Base-by-base conservation (phyloP, 2,888 invertebrate species). In the Apotomis betuletana region DNA sequence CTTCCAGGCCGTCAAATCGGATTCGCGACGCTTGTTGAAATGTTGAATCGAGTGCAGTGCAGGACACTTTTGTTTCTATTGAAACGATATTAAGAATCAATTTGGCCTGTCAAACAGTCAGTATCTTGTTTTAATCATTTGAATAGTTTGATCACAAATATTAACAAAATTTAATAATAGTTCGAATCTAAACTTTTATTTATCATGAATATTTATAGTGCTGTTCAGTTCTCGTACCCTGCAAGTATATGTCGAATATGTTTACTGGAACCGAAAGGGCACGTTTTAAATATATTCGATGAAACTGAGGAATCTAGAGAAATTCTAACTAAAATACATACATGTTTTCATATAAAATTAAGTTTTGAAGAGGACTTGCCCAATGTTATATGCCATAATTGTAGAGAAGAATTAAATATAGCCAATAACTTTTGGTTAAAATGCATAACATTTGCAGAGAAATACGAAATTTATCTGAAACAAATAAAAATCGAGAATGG, bases 271-370 rank as follows among this genome's bases (percentile, higher is more conserved):
- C 57, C 60, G 54, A 70, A 65, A 54, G 61, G 57, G 27, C 58
- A 83, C 63, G 71, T 74, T 67, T 77, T 75, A 41, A 73, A 84
- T 71, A 77, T 88, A 57, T 86, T 87, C 77, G 78, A 80, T 41
- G 75, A 81, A 44, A 73, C 74, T 38, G 71, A 77, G 52, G 78
- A 81, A 73, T 83, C 86, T 44, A 82, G 81, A 76, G 79, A 81
- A 27, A 80, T 90, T 69, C 72, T 86, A 55, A 77, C 85, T 13
- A 90, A 82, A 76, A 83, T 93, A 58, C 80, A 79, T 75, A 60
- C 77, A 63, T 92, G 91, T 81, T 91, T 91, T 77, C 85, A 87
- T 80, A 78, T 92, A 69, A 80, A 76, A 70, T 69, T 92, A 59
- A 73, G 70, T 5, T 74, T 76, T 36, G 83, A 87, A 54, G 83